Evolutionary conservation across 2,797 vertebrate species (phyloP).

Genomic region (Peromyscus attwateri): DNA sequence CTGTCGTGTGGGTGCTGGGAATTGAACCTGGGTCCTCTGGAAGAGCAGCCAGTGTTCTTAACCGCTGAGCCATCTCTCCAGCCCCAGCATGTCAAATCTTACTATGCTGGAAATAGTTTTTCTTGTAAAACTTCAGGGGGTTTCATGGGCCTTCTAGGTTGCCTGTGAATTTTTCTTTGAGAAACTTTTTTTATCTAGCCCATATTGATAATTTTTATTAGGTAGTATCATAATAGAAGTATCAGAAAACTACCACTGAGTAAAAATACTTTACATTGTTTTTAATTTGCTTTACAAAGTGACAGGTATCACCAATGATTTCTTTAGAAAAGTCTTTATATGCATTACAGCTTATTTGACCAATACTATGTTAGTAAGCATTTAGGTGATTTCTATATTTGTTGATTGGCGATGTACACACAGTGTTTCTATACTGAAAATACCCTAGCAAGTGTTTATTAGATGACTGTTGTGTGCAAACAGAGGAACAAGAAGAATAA

Average conservation of each 20-base stretch:
- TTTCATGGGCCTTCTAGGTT: background rate
- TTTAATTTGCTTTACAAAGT: background rate
- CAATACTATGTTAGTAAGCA: background rate
- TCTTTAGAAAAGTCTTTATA: background rate
- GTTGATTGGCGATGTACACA: background rate
- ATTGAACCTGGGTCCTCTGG: too few species aligned
- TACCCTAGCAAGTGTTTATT: background rate
- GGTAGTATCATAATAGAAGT: background rate
- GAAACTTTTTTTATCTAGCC: background rate
- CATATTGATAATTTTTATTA: background rate
- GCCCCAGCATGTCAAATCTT: background rate
- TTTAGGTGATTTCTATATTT: constrained; percentile 36
- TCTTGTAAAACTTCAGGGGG: background rate
- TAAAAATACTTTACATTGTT: background rate
- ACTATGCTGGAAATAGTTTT: background rate
- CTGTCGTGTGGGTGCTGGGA: too few species aligned
- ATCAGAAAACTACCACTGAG: background rate
- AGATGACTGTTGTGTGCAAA: background rate
- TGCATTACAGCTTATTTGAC: background rate
- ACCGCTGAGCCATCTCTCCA: too few species aligned
- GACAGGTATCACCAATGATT: background rate
- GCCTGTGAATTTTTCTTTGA: background rate
- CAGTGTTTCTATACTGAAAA: background rate
- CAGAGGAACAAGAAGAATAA: background rate
- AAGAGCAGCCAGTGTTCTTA: too few species aligned